Evolutionary conservation across 2,797 vertebrate species (phyloP).

Genomic region (Brachymystax lenok): DNA sequence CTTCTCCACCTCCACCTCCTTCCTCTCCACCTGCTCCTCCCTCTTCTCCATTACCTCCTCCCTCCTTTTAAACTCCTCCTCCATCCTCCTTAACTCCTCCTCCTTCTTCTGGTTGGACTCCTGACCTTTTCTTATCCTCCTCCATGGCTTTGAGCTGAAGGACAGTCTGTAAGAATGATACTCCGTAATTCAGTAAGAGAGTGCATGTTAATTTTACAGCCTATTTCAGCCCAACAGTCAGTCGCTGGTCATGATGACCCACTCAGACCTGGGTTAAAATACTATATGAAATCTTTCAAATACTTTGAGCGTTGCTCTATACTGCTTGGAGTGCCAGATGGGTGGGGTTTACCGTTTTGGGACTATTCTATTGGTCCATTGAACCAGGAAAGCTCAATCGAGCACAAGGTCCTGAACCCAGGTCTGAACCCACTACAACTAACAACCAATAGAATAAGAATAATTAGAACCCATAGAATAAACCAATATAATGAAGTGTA

Average conservation of each 20-base stretch:
- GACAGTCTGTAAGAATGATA: background rate
- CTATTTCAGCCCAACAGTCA: too few relatives aligned
- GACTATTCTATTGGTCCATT: background rate
- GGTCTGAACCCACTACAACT: too few relatives aligned
- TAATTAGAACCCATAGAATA: too few relatives aligned
- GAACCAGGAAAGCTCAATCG: background rate
- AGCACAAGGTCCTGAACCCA: too few relatives aligned
- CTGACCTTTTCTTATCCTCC: background rate
- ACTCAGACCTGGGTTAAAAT: too few relatives aligned
- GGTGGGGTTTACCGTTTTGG: background rate
- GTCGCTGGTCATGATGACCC: too few relatives aligned
- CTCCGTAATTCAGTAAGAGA: background rate
- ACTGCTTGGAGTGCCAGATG: background rate
- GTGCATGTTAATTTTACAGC: too few relatives aligned
- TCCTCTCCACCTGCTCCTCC: background rate
- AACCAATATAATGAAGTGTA: too few relatives aligned
- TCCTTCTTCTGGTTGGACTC: background rate
- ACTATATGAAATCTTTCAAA: too few relatives aligned
- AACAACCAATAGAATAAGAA: too few relatives aligned
- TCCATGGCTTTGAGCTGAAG: background rate
- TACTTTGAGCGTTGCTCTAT: too few relatives aligned
- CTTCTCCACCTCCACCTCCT: background rate
- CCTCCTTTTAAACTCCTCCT: background rate
- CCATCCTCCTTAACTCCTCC: background rate
- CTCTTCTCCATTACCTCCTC: background rate